Percentiles rank a stretch among this genome's conserved stretches.
phyloP scores from a whole-genome alignment of 2,113 vertebrate genomes.

The Malaclemys terrapin region DNA sequence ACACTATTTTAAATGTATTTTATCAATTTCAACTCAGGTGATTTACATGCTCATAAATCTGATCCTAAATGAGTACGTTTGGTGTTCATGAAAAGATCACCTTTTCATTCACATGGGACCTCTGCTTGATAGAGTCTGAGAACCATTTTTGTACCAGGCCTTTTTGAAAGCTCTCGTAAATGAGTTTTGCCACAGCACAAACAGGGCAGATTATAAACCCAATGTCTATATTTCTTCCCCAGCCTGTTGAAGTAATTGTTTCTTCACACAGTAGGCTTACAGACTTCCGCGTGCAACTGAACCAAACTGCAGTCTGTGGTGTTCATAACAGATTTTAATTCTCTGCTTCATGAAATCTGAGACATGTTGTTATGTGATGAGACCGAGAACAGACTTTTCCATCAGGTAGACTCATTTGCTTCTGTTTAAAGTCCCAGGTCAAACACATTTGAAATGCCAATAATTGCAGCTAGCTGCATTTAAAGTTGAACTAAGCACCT shows the following conservation, averaged over 20 bases:
- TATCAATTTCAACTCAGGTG: not conserved
- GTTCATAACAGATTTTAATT: constrained; percentile 37
- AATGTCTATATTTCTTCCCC: not conserved
- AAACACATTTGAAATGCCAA: constrained; percentile 1
- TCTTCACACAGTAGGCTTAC: not conserved
- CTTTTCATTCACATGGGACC: constrained; percentile 23
- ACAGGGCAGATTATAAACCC: constrained; percentile 21
- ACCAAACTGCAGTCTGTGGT: not conserved
- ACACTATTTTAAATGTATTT: not conserved
- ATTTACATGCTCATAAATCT: not conserved
- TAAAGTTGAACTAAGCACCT: not conserved
- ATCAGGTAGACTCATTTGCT: constrained; percentile 1
- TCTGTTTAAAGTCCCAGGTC: constrained; percentile 2
- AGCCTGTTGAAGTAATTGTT: constrained; percentile 17
- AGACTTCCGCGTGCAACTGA: not conserved
- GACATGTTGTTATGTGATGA: not conserved
- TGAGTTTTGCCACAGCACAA: constrained; percentile 37
- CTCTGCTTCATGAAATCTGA: not conserved
- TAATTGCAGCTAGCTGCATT: constrained; percentile 1
- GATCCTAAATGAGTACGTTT: not conserved
- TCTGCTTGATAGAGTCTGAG: constrained; percentile 30
- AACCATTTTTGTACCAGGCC: not conserved
- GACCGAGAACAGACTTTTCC: not conserved
- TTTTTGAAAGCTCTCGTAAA: constrained; percentile 51
- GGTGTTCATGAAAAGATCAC: constrained; percentile 12